Evolutionary conservation across 2,888 invertebrate species (phyloP), one percentile per base, ranked within the genome.

Genomic region (Eupithecia exiguata): DNA sequence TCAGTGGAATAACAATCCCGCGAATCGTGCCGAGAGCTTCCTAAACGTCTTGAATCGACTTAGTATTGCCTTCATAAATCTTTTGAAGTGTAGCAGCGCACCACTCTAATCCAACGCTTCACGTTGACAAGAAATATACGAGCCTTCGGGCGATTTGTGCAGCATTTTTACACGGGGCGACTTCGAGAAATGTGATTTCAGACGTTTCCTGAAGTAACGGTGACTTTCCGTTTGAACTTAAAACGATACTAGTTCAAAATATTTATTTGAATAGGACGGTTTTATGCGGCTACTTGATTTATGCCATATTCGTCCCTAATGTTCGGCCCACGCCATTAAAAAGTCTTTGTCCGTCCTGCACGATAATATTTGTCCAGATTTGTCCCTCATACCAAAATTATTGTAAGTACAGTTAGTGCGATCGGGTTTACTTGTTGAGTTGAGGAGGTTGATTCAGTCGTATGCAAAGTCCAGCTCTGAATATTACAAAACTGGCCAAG

Each of bases 1-100:
- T 69, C 63, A 49, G 43, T 36, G 18, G 25, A 69, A 71, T 80
- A 78, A 75, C 79, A 78, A 80, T 74, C 70, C 72, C 79, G 72
- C 78, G 77, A 77, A 81, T 79, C 82, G 79, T 76, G 73, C 75
- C 74, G 81, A 81, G 82, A 81, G 83, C 80, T 82, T 80, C 81
- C 82, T 84, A 86, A 88, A 87, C 84, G 84, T 78, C 83, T 80
- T 81, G 84, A 84, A 89, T 89, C 86, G 88, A 87, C 83, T 86
- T 85, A 87, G 88, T 88, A 88, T 90, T 89, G 88, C 86, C 84
- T 80, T 88, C 87, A 91, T 92, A 91, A 92, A 91, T 91, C 91
- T 90, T 84, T 86, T 84, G 84, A 85, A 84, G 83, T 84, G 81
- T 80, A 86, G 86, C 85, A 84, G 86, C 84, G 87, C 84, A 84